A percentile compares a stretch with the other conserved stretches of the same genome.
Conservation (phyloP, 2,797 vertebrate species). For the Enteromius fasciolatus region DNA sequence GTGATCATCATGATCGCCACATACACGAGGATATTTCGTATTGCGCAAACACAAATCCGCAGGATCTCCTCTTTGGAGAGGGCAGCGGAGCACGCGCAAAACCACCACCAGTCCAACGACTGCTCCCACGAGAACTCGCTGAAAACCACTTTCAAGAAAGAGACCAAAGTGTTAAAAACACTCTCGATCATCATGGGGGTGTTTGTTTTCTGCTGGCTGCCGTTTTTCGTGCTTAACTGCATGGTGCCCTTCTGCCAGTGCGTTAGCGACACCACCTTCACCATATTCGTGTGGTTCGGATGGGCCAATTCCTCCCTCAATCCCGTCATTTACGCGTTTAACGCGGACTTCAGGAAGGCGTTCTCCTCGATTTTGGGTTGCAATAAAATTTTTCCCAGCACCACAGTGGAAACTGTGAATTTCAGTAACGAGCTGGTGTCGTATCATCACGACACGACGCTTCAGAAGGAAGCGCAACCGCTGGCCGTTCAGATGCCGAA, state of each 20-base stretch:
- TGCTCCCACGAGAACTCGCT: constrained; percentile 73
- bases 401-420: constrained; percentile 64
- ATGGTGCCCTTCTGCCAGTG: constrained; percentile 68
- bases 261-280: constrained; percentile 68
- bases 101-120: constrained; percentile 59
- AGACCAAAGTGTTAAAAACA: constrained; percentile 81
- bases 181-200: constrained; percentile 71
- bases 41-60: constrained; percentile 81
- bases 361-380: constrained; percentile 73
- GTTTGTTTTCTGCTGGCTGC: constrained; percentile 75
- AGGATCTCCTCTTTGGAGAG: constrained; percentile 79
- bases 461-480: constrained; percentile 67
- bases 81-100: constrained; percentile 72
- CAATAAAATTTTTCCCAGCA: constrained; percentile 62
- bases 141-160: constrained; percentile 80
- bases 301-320: constrained; percentile 78
- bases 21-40: constrained; percentile 79
- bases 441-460: constrained; percentile 68
- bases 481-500: constrained; percentile 62
- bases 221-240: constrained; percentile 79
- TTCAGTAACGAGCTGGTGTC: constrained; percentile 75
- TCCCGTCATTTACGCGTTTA: constrained; percentile 75
- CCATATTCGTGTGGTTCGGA: constrained; percentile 72
- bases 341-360: constrained; percentile 71
- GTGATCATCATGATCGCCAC: constrained; percentile 83